These are phyloP conservation scores for Drosophila atripex DNA, from an alignment of 2,888 invertebrate genomes.

Conservation along the genomic window DNA sequence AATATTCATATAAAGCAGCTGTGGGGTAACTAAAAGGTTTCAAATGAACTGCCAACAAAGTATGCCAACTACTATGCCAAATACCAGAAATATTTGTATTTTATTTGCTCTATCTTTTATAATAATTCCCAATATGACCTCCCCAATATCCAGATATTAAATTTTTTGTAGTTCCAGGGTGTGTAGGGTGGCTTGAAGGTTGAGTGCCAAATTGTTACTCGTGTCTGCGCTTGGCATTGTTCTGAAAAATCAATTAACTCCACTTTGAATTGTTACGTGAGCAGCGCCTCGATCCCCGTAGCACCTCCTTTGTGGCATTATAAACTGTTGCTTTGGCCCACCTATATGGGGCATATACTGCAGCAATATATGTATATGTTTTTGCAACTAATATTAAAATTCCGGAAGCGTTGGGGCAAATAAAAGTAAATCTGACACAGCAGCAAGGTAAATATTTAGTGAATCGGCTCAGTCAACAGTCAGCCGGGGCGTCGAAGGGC, in stretches of 20 bases:
- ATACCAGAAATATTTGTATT: not conserved
- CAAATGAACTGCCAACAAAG: not conserved
- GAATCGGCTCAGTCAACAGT: slow-evolving; percentile 68
- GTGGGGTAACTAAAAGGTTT: not conserved
- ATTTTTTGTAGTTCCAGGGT: not conserved
- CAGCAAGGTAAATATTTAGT: slow-evolving; percentile 63
- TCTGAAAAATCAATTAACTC: slow-evolving; percentile 77
- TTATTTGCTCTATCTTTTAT: not conserved
- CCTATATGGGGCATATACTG: slow-evolving; percentile 12
- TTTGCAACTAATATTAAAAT: slow-evolving; percentile 73
- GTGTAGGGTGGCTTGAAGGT: not conserved
- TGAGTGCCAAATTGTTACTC: slow-evolving; percentile 22
- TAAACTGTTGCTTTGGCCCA: slow-evolving; percentile 38
- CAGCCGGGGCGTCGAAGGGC: not conserved
- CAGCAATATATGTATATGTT: slow-evolving; percentile 47
- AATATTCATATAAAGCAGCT: no score
- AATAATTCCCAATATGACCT: no score
- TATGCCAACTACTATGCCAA: not conserved
- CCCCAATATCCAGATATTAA: not conserved
- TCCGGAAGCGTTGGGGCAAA: slow-evolving; percentile 59
- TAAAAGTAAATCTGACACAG: slow-evolving; percentile 56
- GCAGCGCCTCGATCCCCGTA: slow-evolving; percentile 1
- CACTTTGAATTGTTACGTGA: slow-evolving; percentile 76
- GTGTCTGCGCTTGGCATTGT: slow-evolving; percentile 59
- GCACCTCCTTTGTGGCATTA: slow-evolving; percentile 28